Conservation (phyloP, 2,113 vertebrate species). For the Argyrosomus japonicus region DNA sequence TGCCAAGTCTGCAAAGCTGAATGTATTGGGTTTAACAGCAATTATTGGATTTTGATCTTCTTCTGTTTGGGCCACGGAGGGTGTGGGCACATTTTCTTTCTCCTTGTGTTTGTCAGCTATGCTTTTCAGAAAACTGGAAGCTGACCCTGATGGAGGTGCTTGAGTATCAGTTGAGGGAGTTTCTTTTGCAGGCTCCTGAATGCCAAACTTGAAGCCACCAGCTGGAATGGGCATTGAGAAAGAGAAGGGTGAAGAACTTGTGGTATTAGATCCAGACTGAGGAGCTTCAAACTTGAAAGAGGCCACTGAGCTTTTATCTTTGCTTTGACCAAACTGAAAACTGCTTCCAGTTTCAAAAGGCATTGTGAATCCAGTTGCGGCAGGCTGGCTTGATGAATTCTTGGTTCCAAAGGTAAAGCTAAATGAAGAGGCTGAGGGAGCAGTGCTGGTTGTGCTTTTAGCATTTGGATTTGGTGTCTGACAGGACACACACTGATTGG, state of each 20-base stretch:
- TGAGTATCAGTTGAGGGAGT: slow-evolving; percentile 56
- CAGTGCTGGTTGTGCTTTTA: slow-evolving; percentile 66
- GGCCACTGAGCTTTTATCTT: slow-evolving; percentile 78
- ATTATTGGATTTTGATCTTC: slow-evolving; percentile 83
- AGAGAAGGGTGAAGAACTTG: slow-evolving; percentile 85
- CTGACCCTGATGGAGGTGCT: slow-evolving; percentile 67
- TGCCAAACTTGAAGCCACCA: slow-evolving; percentile 92
- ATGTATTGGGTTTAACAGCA: slow-evolving; percentile 82
- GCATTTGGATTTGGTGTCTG: slow-evolving; percentile 81
- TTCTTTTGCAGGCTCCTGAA: slow-evolving; percentile 84
- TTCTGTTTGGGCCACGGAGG: slow-evolving; percentile 19
- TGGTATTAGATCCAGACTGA: slow-evolving; percentile 76
- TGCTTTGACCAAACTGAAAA: slow-evolving; percentile 88
- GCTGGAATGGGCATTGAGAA: slow-evolving; percentile 85
- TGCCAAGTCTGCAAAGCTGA: slow-evolving; percentile 94
- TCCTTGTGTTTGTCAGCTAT: slow-evolving; percentile 86
- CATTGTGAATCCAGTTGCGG: slow-evolving; percentile 84
- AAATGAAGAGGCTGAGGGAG: slow-evolving; percentile 77
- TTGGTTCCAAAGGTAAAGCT: slow-evolving; percentile 81
- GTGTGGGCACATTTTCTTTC: slow-evolving; percentile 73
- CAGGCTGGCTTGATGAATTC: slow-evolving; percentile 77
- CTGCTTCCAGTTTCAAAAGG: slow-evolving; percentile 79
- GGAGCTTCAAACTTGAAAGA: slow-evolving; percentile 82
- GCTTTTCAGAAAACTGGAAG: slow-evolving; percentile 81
- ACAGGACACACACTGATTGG: slow-evolving; percentile 84